Evolutionary conservation across 2,888 invertebrate genomes (phyloP).

Genomic region (Andrena minutula): DNA sequence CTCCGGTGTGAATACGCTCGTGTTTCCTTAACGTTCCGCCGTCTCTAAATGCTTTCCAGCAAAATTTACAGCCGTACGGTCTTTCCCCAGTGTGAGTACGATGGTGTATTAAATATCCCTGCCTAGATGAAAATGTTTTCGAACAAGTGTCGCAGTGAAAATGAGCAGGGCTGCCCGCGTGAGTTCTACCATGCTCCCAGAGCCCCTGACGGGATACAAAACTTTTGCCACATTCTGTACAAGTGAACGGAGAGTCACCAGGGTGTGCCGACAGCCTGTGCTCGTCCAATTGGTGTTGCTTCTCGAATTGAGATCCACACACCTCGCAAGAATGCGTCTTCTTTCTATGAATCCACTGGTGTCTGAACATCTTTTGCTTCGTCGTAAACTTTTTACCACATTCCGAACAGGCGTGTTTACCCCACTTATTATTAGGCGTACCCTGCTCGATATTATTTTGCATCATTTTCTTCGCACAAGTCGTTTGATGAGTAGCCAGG

Average conservation of each 20-base stretch:
- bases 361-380: slow-evolving; percentile 85
- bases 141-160: slow-evolving; percentile 86
- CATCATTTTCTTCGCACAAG: slow-evolving; percentile 81
- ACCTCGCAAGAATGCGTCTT: slow-evolving; percentile 85
- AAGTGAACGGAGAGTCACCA: slow-evolving; percentile 84
- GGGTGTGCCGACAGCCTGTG: slow-evolving; percentile 84
- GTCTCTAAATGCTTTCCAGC: slow-evolving; percentile 86
- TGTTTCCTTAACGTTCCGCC: slow-evolving; percentile 86
- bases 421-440: slow-evolving; percentile 77
- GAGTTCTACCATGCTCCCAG: slow-evolving; percentile 85
- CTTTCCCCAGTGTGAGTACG: slow-evolving; percentile 86
- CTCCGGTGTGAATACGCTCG: slow-evolving; percentile 86
- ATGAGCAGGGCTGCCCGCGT: slow-evolving; percentile 84
- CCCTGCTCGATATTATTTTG: slow-evolving; percentile 75
- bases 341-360: slow-evolving; percentile 85
- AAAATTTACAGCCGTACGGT: slow-evolving; percentile 86
- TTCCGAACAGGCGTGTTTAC: slow-evolving; percentile 84
- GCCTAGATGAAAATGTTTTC: slow-evolving; percentile 86
- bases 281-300: slow-evolving; percentile 83
- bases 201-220: slow-evolving; percentile 85
- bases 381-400: slow-evolving; percentile 85
- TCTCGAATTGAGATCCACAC: slow-evolving; percentile 83
- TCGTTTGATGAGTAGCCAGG: slow-evolving; percentile 83
- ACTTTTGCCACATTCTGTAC: slow-evolving; percentile 85
- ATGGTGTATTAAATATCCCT: slow-evolving; percentile 86